phyloP scores from a whole-genome alignment of 1,140 invertebrate species.

The Chionoecetes opilio region DNA sequence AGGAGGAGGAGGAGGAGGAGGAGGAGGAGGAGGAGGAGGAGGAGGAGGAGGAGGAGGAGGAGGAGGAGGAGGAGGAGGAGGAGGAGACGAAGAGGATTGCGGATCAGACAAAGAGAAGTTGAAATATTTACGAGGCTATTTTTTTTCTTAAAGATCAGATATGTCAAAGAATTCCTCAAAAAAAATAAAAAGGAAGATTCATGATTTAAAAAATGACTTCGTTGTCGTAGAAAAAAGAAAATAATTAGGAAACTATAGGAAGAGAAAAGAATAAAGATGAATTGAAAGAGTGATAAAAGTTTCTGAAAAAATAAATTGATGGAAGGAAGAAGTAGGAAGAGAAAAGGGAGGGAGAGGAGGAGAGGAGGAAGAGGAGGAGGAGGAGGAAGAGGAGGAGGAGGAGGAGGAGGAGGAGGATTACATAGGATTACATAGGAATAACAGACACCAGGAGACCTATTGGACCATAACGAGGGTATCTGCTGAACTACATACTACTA shows the following conservation, averaged over 20 bases:
- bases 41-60: slow-evolving; percentile 8
- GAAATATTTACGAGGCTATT: not conserved
- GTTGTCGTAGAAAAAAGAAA: too few species aligned
- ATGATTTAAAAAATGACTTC: too few species aligned
- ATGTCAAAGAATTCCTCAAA: too few species aligned
- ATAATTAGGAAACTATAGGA: not conserved
- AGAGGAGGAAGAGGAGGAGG: slow-evolving; percentile 38
- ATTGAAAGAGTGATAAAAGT: not conserved
- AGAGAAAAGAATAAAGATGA: not conserved
- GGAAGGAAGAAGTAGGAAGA: not conserved
- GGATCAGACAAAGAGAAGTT: not conserved
- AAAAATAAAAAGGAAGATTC: too few species aligned
- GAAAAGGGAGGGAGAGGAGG: not conserved
- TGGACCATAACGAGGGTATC: too few species aligned
- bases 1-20: not conserved
- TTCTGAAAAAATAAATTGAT: not conserved
- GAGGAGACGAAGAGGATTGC: not conserved
- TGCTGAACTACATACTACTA: too few species aligned
- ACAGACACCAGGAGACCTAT: too few species aligned
- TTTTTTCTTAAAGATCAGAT: too few species aligned
- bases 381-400: slow-evolving; percentile 29
- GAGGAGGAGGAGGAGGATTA: slow-evolving; percentile 30
- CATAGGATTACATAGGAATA: too few species aligned
- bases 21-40: slow-evolving; percentile 38
- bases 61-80: slow-evolving; percentile 23